phyloP scores from a whole-genome alignment of 2,797 vertebrate genomes.

The Micromesistius poutassou region DNA sequence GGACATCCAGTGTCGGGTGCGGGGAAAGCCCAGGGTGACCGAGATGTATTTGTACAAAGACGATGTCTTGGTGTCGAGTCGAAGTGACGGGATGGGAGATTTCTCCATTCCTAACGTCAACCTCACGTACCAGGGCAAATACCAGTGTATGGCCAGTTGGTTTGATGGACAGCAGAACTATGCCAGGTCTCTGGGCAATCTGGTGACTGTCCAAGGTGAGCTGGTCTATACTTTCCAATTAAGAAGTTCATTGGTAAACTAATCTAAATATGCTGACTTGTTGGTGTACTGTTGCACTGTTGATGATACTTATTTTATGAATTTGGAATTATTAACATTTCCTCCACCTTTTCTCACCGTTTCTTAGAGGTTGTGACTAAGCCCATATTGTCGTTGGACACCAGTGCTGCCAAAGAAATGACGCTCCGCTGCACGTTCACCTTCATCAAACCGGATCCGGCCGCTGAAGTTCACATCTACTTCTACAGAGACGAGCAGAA shows the following conservation, averaged over 20 bases:
- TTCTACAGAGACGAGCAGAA: conserved; percentile 48
- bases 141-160: conserved; percentile 70
- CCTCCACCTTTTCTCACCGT: background rate
- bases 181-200: conserved; percentile 32
- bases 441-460: conserved; percentile 46
- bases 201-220: conserved; percentile 53
- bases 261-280: background rate
- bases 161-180: conserved; percentile 18
- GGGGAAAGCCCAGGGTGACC: conserved; percentile 11
- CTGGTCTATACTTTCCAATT: background rate
- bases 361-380: conserved; percentile 58
- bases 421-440: conserved; percentile 54
- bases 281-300: background rate
- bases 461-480: conserved; percentile 48
- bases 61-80: conserved; percentile 44
- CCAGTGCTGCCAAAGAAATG: conserved; percentile 17
- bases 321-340: background rate
- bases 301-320: background rate
- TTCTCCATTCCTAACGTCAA: conserved; percentile 45
- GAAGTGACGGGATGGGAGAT: background rate
- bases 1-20: conserved; percentile 51
- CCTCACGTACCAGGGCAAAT: conserved; percentile 50
- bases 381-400: conserved; percentile 43
- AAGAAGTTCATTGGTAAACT: background rate
- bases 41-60: conserved; percentile 65